Evolutionary conservation across 92 coral and sea anemone genomes (phyloP).

Genomic region (Chrysogorgia sp.): DNA sequence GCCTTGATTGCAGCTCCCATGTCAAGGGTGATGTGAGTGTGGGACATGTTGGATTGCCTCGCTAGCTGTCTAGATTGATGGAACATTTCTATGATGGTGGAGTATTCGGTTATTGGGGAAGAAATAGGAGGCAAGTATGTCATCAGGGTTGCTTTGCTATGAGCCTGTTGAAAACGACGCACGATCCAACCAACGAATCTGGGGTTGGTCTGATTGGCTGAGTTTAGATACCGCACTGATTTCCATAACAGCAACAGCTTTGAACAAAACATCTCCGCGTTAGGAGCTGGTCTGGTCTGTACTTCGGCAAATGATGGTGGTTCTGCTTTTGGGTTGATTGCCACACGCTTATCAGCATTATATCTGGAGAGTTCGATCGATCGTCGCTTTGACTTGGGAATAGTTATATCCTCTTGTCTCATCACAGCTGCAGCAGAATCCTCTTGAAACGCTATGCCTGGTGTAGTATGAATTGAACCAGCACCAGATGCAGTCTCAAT

Average conservation of each 20-base stretch:
- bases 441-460: slow-evolving; percentile 54
- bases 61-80: slow-evolving; percentile 8
- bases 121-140: slow-evolving; percentile 22
- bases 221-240: slow-evolving; percentile 13
- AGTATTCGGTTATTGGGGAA: slow-evolving; percentile 24
- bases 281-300: background rate
- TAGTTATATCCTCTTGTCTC: slow-evolving; percentile 14
- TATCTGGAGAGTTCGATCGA: background rate
- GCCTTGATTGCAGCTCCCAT: slow-evolving; percentile 24
- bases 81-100: slow-evolving; percentile 26
- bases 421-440: background rate
- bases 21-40: slow-evolving; percentile 16
- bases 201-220: slow-evolving; percentile 11
- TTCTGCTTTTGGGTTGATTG: slow-evolving; percentile 14
- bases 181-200: slow-evolving; percentile 29
- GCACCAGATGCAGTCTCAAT: slow-evolving; percentile 14
- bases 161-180: background rate
- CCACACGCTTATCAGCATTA: background rate
- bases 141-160: slow-evolving; percentile 21
- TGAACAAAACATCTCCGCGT: background rate
- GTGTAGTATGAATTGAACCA: slow-evolving; percentile 43
- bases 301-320: slow-evolving; percentile 28
- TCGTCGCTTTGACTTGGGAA: slow-evolving; percentile 32
- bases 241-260: slow-evolving; percentile 29
- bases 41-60: slow-evolving; percentile 16